phyloP scores from a whole-genome alignment of 1,140 invertebrate species.

The Heliconius himera region DNA sequence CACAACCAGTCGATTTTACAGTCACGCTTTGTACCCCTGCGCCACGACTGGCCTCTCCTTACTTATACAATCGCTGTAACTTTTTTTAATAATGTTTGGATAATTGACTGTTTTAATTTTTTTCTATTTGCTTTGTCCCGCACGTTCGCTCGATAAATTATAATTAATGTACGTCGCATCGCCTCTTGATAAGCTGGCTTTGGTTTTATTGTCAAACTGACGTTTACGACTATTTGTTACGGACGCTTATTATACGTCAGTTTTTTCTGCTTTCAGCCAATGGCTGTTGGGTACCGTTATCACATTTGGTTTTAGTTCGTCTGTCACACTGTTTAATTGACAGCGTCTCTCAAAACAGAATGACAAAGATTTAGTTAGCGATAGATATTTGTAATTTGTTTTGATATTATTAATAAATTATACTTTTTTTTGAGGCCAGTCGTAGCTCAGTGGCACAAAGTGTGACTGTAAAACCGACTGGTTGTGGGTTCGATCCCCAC shows the following conservation, averaged over 20 bases:
- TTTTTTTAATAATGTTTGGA: neutral
- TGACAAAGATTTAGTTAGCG: neutral
- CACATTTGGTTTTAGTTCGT: constrained; percentile 22
- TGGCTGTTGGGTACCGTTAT: constrained; percentile 2
- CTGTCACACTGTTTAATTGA: constrained; percentile 28
- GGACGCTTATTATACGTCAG: constrained; percentile 3
- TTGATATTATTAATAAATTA: neutral
- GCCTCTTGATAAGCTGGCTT: constrained; percentile 14
- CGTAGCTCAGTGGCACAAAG: no score
- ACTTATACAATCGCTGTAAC: neutral
- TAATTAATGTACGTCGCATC: constrained; percentile 25
- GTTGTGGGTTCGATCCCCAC: no score
- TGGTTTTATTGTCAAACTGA: constrained; percentile 21
- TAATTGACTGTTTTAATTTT: neutral
- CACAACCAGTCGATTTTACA: no score
- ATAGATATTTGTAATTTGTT: neutral
- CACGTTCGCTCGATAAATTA: constrained; percentile 19
- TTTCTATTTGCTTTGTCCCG: neutral
- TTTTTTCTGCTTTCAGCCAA: constrained; percentile 5
- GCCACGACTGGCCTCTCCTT: no score
- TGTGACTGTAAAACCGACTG: no score
- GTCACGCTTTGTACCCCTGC: no score
- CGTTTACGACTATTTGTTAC: constrained; percentile 19
- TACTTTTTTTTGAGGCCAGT: no score
- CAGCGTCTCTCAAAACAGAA: constrained; percentile 28